Evolutionary conservation across 2,113 vertebrate genomes (phyloP).

Genomic region (Pelecanoides urinatrix): DNA sequence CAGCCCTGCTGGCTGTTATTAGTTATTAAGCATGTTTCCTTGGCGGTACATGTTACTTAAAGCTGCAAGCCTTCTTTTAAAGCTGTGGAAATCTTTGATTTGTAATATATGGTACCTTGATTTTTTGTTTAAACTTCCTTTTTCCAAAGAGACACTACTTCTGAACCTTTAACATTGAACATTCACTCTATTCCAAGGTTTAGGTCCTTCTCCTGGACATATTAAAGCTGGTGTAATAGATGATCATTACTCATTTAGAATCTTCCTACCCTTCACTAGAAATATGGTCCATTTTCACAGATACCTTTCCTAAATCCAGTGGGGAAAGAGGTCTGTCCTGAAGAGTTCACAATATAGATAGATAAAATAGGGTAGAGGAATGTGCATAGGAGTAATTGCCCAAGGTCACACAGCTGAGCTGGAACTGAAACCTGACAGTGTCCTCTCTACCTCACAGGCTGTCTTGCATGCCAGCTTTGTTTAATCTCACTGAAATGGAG

Average conservation of each 20-base stretch:
- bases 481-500: background rate
- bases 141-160: background rate
- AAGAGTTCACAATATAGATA: background rate
- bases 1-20: background rate
- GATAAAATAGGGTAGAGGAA: background rate
- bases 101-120: background rate
- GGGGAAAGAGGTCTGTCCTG: background rate
- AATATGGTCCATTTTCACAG: background rate
- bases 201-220: background rate
- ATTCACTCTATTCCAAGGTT: background rate
- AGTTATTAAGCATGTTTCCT: background rate
- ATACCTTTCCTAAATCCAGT: background rate
- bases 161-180: background rate
- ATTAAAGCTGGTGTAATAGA: background rate
- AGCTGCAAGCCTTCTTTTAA: background rate
- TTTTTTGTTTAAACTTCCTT: background rate
- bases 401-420: background rate
- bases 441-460: background rate
- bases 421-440: background rate
- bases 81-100: background rate
- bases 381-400: background rate
- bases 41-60: background rate
- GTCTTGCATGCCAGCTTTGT: background rate
- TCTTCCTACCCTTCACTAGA: background rate
- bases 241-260: background rate